Base-by-base conservation (phyloP, 2,797 vertebrate species). In the Helicolenus hilgendorfi region DNA sequence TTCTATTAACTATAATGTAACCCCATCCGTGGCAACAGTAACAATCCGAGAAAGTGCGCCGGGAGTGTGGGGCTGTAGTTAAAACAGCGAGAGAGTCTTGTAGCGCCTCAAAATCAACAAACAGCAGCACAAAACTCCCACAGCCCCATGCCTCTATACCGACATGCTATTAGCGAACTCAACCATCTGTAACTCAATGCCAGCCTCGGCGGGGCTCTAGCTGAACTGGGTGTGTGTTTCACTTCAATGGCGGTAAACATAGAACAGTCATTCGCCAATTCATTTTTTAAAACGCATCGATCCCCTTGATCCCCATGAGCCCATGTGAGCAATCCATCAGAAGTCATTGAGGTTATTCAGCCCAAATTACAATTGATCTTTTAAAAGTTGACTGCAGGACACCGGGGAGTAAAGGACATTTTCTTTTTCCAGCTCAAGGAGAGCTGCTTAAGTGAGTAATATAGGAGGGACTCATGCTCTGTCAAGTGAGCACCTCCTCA, bases 341-440 rank as follows among this genome's bases (percentile, higher is more conserved):
- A 69, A 88, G 87, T 87, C 83, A 13, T 87, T 79, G 84, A 93
- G 94, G 88, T 90, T 89, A 93, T 93, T 94, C 78, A 79, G 73
- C 70, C 88, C 27, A 92, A 89, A 96, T 95, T 94, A 84, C 85
- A 91, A 95, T 94, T 92, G 93, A 96, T 94, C 85, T 85, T 87
- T 88, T 71, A 84, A 93, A 94, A 94, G 90, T 89, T 87, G 84
- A 86, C 85, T 87, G 79, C 22, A 27, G 69, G 89, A 89, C 79
- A 85, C 80, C 9, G 4, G 81, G 72, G 90, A 90, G 77, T 72
- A 88, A 81, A 86, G 84, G 89, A 91, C 92, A 81, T 91, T 77
- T 85, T 33, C 20, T 68, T 49, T 91, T 83, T 89, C 75, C 77
- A 87, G 84, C 87, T 88, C 75, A 87, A 94, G 76, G 86, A 87